Evolutionary conservation across 2,797 vertebrate species (phyloP).

Genomic region (Otus scops): DNA sequence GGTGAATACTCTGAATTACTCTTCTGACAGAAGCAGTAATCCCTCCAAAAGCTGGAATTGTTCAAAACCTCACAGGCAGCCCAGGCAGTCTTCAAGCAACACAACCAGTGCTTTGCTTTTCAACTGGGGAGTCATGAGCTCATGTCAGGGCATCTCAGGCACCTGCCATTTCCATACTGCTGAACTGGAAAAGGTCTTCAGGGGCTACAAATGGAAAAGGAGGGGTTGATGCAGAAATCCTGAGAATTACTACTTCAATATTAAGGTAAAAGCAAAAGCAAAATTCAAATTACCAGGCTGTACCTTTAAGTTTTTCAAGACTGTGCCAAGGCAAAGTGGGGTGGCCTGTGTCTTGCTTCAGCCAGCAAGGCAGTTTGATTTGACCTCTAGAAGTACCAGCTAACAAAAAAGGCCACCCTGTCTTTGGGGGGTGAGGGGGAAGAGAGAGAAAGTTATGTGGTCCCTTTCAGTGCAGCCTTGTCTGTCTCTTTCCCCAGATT

Average conservation of each 20-base stretch:
- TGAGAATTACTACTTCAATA: not conserved
- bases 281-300: not conserved
- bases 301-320: not conserved
- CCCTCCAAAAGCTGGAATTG: not conserved
- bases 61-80: not conserved
- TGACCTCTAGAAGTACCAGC: not conserved
- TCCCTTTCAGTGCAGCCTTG: not conserved
- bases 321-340: accelerated
- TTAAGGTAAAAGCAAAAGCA: not conserved
- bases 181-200: not conserved
- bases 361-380: not conserved
- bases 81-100: not conserved
- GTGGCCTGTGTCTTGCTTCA: not conserved
- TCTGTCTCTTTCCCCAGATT: not conserved
- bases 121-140: not conserved
- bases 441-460: not conserved
- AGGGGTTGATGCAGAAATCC: not conserved
- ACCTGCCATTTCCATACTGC: not conserved
- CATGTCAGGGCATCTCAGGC: not conserved
- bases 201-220: not conserved
- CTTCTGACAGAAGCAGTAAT: not conserved
- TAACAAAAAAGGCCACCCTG: not conserved
- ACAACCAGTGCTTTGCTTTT: not conserved
- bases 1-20: not conserved
- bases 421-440: not conserved